Conservation (phyloP, 2,888 invertebrate genomes). For the Lepeophtheirus nordmannii region DNA sequence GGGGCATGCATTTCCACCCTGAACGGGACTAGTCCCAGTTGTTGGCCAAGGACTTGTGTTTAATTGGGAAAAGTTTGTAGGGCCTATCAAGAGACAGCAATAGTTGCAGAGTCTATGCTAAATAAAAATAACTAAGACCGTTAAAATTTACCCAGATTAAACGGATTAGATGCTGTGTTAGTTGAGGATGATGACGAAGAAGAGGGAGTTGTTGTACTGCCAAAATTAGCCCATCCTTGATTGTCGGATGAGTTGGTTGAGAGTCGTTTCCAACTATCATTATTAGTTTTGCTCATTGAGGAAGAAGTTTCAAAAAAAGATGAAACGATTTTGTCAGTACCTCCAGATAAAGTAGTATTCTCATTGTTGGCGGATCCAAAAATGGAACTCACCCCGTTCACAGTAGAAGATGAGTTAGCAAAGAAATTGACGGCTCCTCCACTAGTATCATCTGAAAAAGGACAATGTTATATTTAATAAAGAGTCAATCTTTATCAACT, state of each 20-base stretch:
- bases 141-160: neutral
- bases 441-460: too few species aligned
- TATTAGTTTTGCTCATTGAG: neutral
- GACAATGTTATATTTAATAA: too few species aligned
- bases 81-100: neutral
- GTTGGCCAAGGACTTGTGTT: constrained; percentile 22
- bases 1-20: neutral
- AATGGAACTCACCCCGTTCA: constrained; percentile 8
- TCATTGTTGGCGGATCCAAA: constrained; percentile 3
- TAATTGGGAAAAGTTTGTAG: constrained; percentile 14
- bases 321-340: neutral
- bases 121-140: too few species aligned
- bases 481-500: too few species aligned
- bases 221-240: constrained; percentile 13
- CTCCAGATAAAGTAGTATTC: neutral
- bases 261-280: neutral
- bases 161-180: neutral
- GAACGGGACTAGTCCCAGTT: constrained; percentile 22
- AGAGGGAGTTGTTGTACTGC: neutral
- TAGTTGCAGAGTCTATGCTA: too few species aligned
- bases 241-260: neutral
- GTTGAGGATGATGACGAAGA: neutral
- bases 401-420: neutral
- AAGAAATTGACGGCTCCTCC: too few species aligned
- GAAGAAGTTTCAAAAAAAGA: neutral